Base-by-base conservation (phyloP, 1,140 invertebrate species). In the Geopemphigus sp. region DNA sequence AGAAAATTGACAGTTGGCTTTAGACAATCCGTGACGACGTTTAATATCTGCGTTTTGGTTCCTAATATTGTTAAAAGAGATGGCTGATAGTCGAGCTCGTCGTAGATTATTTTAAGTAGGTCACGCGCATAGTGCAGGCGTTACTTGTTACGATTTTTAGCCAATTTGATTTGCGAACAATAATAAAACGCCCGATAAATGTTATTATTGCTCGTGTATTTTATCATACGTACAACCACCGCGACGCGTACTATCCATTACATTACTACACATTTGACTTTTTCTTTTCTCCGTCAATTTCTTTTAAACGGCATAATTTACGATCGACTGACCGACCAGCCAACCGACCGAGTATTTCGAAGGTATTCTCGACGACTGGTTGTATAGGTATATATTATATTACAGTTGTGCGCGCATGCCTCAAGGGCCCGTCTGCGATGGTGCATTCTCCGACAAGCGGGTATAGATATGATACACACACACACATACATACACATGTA, bases 251-350 rank as follows among this genome's bases (percentile, higher is more conserved):
- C n/a, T n/a, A n/a, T n/a, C n/a, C n/a, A n/a, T n/a, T n/a, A n/a
- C n/a, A n/a, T n/a, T 39, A 8, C 3, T 39, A 39, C 8, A 39
- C 68, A 22, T 63, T 59, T 32, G 56, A 78, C 57, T 78, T 47
- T 61, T 63, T 78, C 39, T 78, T 61, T 78, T 63, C 39, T 61
- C 26, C 45, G 22, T 76, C 56, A 45, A 57, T 76, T 76, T 76
- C 57, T 61, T 50, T 78, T 78, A 78, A 78, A 78, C 24, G 74
- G 54, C 74, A 50, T 78, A 63, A 63, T 78, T 78, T 78, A 78
- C 74, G 74, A 78, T 39, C 57, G 74, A 12, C 15, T 39, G 24
- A 50, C 57, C 57, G 74, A 12, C 15, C 57, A n/a, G n/a, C n/a
- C n/a, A n/a, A n/a, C 57, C 57, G 74, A 12, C 15, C 57, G 24